Evolutionary conservation across 2,888 invertebrate genomes (phyloP).

Genomic region (Orthosia cruda): DNA sequence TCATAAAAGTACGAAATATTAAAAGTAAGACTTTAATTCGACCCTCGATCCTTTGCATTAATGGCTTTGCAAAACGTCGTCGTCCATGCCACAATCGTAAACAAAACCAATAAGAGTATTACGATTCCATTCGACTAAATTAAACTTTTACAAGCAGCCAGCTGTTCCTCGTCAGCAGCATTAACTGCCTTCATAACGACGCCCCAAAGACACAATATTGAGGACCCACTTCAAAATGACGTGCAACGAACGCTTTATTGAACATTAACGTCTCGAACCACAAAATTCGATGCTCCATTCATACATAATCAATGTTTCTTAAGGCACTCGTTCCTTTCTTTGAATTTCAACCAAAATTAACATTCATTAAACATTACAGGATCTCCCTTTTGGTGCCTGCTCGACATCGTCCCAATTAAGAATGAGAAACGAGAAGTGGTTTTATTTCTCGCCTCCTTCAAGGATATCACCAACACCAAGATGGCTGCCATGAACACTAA

Average conservation of each 20-base stretch:
- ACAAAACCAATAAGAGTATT: slow-evolving; percentile 88
- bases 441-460: slow-evolving; percentile 98
- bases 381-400: slow-evolving; percentile 98
- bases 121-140: slow-evolving; percentile 89
- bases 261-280: slow-evolving; percentile 41
- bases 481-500: slow-evolving; percentile 96
- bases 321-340: slow-evolving; percentile 56
- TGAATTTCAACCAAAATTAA: slow-evolving; percentile 71
- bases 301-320: slow-evolving; percentile 64
- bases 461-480: slow-evolving; percentile 98
- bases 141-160: slow-evolving; percentile 88
- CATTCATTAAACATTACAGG: slow-evolving; percentile 91
- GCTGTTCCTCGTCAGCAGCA: slow-evolving; percentile 81
- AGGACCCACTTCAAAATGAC: slow-evolving; percentile 58
- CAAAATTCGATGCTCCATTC: slow-evolving; percentile 48
- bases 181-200: slow-evolving; percentile 75
- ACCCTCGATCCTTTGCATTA: slow-evolving; percentile 70
- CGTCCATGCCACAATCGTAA: slow-evolving; percentile 85
- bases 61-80: slow-evolving; percentile 79
- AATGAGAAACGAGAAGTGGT: slow-evolving; percentile 99
- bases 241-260: slow-evolving; percentile 25
- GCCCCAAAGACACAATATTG: slow-evolving; percentile 61
- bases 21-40: slow-evolving; percentile 45
- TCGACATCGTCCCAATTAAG: slow-evolving; percentile 99
- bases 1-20: slow-evolving; percentile 28